Conservation (phyloP, 1,140 invertebrate species). For the Drosophila equinoxialis region DNA sequence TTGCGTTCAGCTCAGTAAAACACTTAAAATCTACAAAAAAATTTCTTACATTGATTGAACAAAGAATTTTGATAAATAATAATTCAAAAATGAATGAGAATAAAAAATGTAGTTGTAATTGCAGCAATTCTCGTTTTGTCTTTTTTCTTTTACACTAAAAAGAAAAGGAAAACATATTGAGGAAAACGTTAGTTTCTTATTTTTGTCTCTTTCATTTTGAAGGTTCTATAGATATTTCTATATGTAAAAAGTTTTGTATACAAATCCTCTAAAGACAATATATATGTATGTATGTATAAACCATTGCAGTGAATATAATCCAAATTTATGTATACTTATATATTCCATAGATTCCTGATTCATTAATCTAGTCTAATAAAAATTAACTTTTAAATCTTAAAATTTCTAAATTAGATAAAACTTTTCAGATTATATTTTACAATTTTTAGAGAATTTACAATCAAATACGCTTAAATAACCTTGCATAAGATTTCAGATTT, state of each 20-base stretch:
- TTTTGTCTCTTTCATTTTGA: slow-evolving; percentile 1
- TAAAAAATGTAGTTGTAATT: neutral
- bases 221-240: slow-evolving; percentile 12
- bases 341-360: neutral
- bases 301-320: neutral
- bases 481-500: no score
- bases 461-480: neutral
- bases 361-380: neutral
- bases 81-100: slow-evolving; percentile 1
- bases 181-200: neutral
- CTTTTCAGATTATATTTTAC: neutral
- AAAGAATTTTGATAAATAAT: slow-evolving; percentile 10
- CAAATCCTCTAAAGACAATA: slow-evolving; percentile 10
- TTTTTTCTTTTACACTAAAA: slow-evolving; percentile 3
- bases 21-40: slow-evolving; percentile 7
- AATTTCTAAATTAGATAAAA: neutral
- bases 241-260: slow-evolving; percentile 28
- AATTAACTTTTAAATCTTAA: neutral
- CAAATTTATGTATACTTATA: neutral
- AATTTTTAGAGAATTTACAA: neutral
- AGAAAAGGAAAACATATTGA: slow-evolving; percentile 6
- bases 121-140: neutral
- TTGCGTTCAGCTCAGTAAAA: slow-evolving; percentile 5
- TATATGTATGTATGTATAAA: slow-evolving; percentile 26
- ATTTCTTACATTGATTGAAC: slow-evolving; percentile 13